phyloP scores from a whole-genome alignment of 2,888 invertebrate species.

The Melinaea marsaeus region DNA sequence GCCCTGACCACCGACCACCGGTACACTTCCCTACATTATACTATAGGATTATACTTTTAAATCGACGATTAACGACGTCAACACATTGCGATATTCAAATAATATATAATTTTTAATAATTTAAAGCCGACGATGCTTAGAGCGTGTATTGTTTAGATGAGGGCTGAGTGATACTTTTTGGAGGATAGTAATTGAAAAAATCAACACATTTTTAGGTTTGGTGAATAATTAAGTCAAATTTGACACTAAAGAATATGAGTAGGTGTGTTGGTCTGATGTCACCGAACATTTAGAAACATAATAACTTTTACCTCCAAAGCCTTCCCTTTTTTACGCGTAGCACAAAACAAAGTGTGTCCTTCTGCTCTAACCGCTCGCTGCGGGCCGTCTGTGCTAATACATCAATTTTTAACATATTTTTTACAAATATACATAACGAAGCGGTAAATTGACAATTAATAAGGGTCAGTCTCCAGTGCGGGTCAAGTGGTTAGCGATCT shows the following conservation, averaged over 20 bases:
- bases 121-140: not conserved
- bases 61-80: conserved; percentile 11
- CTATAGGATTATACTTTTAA: conserved; percentile 15
- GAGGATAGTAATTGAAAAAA: not conserved
- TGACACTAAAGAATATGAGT: no score
- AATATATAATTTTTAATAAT: not conserved
- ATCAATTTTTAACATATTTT: no score
- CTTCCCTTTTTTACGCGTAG: no score
- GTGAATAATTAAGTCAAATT: no score
- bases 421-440: not conserved
- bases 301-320: no score
- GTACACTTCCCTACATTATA: conserved; percentile 7
- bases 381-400: no score
- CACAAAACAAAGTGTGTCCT: no score
- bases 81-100: conserved; percentile 12
- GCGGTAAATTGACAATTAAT: conserved; percentile 4
- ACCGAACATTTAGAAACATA: no score
- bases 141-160: not conserved
- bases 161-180: not conserved
- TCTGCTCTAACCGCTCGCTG: no score
- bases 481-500: conserved; percentile 31
- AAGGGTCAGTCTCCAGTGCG: conserved; percentile 17
- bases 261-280: no score
- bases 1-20: conserved; percentile 23
- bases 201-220: no score